These are phyloP conservation scores for Brachyhypopomus gauderio DNA, from an alignment of 2,113 vertebrate genomes.

Conservation along the genomic window DNA sequence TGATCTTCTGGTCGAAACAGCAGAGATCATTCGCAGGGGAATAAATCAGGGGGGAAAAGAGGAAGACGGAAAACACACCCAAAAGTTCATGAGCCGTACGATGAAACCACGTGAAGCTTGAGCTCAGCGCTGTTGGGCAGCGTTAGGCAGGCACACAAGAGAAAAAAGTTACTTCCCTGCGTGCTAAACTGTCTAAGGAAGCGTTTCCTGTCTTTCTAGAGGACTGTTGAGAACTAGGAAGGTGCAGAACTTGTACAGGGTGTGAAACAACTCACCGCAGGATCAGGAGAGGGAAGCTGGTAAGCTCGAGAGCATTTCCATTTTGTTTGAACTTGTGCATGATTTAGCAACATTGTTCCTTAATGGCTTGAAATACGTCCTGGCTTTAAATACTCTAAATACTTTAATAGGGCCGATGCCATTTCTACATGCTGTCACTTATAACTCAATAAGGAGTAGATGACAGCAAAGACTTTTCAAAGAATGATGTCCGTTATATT, in stretches of 20 bases:
- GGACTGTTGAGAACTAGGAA: conserved; percentile 10
- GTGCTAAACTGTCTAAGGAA: conserved; percentile 1
- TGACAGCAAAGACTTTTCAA: too few species aligned
- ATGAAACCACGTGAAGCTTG: background rate
- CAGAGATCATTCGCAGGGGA: conserved; percentile 48
- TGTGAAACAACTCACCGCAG: conserved; percentile 43
- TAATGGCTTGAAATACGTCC: background rate
- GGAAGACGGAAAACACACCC: background rate
- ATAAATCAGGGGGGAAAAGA: conserved; percentile 36
- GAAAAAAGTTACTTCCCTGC: conserved; percentile 9
- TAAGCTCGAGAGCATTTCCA: conserved; percentile 43
- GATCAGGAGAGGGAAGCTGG: conserved; percentile 37
- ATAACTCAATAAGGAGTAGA: background rate
- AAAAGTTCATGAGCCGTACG: conserved; percentile 43
- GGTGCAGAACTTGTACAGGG: background rate
- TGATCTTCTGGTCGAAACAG: conserved; percentile 36
- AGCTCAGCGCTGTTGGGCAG: background rate
- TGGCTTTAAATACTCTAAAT: too few species aligned
- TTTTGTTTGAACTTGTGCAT: background rate
- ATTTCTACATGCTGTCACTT: background rate
- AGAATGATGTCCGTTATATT: too few species aligned
- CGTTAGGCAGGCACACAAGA: background rate
- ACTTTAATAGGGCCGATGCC: too few species aligned
- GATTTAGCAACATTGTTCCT: background rate
- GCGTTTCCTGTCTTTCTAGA: conserved; percentile 27